Conservation (phyloP, 2,888 invertebrate species). For the Andricus curvator region DNA sequence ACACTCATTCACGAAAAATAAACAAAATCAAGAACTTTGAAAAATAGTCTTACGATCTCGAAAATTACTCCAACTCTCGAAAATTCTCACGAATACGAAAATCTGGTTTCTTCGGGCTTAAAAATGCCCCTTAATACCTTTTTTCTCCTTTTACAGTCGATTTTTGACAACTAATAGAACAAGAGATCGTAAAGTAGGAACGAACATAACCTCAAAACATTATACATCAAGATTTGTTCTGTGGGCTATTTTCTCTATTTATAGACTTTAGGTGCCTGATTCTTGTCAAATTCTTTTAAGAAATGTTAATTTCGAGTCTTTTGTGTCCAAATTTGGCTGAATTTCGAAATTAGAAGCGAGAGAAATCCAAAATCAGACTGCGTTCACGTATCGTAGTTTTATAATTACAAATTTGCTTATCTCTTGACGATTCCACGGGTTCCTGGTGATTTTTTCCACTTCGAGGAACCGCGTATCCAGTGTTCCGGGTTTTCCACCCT, state of each 20-base stretch:
- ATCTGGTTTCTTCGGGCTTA: not conserved
- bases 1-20: not conserved
- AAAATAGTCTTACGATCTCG: not conserved
- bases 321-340: not conserved
- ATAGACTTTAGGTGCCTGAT: not conserved
- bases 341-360: not conserved
- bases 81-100: not conserved
- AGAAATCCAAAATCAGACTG: constrained; percentile 6
- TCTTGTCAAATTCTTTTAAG: not conserved
- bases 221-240: not conserved
- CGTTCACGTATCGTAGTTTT: constrained; percentile 4
- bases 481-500: not conserved
- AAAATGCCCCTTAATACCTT: not conserved
- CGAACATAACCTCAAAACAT: constrained; percentile 29
- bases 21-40: not conserved
- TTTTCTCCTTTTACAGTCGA: not conserved
- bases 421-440: not conserved
- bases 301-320: not conserved
- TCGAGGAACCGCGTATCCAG: not conserved
- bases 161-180: constrained; percentile 11
- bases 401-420: constrained; percentile 11
- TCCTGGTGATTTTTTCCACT: constrained; percentile 2
- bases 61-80: not conserved
- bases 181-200: not conserved
- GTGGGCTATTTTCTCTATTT: not conserved